Conservation (phyloP, 2,797 vertebrate genomes). For the Xerus rutilus region DNA sequence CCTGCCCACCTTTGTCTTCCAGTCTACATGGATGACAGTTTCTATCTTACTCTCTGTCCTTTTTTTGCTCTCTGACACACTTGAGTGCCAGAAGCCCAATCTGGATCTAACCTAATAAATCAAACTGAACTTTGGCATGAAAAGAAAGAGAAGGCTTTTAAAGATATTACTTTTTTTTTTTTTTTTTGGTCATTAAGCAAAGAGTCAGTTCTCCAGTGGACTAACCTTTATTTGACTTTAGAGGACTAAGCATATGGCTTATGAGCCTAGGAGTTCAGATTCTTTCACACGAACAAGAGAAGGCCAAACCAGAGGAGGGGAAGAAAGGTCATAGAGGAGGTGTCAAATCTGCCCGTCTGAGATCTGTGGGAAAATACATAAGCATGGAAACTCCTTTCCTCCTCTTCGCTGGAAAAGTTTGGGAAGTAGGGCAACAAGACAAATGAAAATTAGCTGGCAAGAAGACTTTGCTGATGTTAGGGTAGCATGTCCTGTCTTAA, state of each 20-base stretch:
- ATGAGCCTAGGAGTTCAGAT: background rate
- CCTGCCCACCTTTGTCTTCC: background rate
- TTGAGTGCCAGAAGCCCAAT: slow-evolving; percentile 28
- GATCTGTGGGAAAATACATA: background rate
- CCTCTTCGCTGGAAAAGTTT: background rate
- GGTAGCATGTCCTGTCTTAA: background rate
- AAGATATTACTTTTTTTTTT: slow-evolving; percentile 53
- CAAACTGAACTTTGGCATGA: slow-evolving; percentile 63
- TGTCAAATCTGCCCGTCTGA: background rate
- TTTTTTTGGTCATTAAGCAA: slow-evolving; percentile 62
- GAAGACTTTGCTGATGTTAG: background rate
- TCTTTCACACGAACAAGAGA: background rate
- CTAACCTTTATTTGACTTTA: slow-evolving; percentile 70
- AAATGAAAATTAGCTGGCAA: background rate
- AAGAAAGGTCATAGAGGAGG: background rate
- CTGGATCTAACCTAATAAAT: slow-evolving; percentile 43
- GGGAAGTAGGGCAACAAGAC: slow-evolving; percentile 1
- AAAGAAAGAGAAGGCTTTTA: slow-evolving; percentile 72
- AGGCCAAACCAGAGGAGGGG: background rate
- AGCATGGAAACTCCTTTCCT: background rate
- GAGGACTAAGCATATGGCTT: background rate
- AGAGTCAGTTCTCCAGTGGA: slow-evolving; percentile 46
- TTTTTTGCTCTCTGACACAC: background rate
- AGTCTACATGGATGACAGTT: background rate
- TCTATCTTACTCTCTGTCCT: background rate